Evolutionary conservation across 1,140 invertebrate species (phyloP).

Genomic region (Venturia canescens): DNA sequence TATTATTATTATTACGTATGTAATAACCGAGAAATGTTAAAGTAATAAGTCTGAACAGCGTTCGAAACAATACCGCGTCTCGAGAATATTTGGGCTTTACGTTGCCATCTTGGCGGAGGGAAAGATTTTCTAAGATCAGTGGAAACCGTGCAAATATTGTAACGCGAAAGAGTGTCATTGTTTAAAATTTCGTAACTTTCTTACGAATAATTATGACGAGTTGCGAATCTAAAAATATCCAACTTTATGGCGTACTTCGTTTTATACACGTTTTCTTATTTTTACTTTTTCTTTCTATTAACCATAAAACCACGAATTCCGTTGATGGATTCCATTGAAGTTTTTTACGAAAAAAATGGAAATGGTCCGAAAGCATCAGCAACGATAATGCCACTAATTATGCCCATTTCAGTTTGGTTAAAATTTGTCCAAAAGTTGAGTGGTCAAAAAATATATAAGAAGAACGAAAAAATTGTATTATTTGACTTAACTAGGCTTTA

Average conservation of each 20-base stretch:
- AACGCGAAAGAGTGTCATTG: neutral
- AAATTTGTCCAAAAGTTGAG: too few species aligned
- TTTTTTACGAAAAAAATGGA: too few species aligned
- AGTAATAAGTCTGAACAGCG: neutral
- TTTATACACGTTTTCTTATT: too few species aligned
- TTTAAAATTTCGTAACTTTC: neutral
- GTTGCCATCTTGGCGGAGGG: neutral
- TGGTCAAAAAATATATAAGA: too few species aligned
- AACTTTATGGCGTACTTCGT: neutral
- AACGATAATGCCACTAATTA: too few species aligned
- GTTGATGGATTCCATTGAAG: too few species aligned
- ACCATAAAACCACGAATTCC: too few species aligned
- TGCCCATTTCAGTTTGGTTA: too few species aligned
- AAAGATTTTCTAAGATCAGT: neutral
- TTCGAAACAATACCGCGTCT: neutral
- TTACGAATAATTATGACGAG: neutral
- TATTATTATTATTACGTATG: neutral
- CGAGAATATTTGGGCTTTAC: neutral
- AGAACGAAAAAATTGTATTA: too few species aligned
- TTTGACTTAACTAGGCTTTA: too few species aligned
- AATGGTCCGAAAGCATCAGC: too few species aligned
- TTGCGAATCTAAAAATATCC: neutral
- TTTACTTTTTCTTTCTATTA: too few species aligned
- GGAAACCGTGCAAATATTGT: constrained; percentile 4
- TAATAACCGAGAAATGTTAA: neutral